These are phyloP conservation scores for Danaus chrysippus DNA, from an alignment of 2,888 invertebrate genomes.

Conservation along the genomic window DNA sequence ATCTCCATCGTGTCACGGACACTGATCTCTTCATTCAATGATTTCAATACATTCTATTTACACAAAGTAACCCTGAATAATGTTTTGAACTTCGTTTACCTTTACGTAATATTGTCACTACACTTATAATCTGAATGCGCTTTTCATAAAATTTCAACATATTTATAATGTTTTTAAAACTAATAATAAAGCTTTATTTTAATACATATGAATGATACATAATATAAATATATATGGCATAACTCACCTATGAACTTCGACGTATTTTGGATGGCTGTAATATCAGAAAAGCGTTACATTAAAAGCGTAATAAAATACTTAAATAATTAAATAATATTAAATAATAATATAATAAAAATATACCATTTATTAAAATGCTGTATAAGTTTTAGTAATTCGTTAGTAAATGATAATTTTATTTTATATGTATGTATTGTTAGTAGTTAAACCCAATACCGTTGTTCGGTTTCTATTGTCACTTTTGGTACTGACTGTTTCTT, in stretches of 20 bases:
- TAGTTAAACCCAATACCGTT: slow-evolving; percentile 24
- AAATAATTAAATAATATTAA: slow-evolving; percentile 15
- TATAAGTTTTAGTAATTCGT: background rate
- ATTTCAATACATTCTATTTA: background rate
- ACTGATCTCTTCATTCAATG: slow-evolving; percentile 3
- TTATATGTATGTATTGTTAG: slow-evolving; percentile 14
- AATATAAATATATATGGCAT: slow-evolving; percentile 12
- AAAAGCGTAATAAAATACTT: slow-evolving; percentile 29
- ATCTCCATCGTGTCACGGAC: slow-evolving; percentile 21
- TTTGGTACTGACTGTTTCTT: slow-evolving; percentile 50
- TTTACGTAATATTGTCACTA: slow-evolving; percentile 6
- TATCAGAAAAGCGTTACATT: slow-evolving; percentile 26
- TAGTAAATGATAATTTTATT: slow-evolving; percentile 8
- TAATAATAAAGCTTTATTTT: too few species aligned
- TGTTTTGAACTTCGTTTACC: slow-evolving; percentile 8
- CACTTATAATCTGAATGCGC: background rate
- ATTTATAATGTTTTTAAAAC: too few species aligned
- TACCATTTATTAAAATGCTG: background rate
- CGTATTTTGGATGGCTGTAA: slow-evolving; percentile 43
- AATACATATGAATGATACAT: slow-evolving; percentile 2
- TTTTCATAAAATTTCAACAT: background rate
- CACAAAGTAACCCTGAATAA: background rate
- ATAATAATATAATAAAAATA: slow-evolving; percentile 9
- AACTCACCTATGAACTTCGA: slow-evolving; percentile 56
- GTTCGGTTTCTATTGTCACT: slow-evolving; percentile 23